phyloP scores from a whole-genome alignment of 92 coral and sea anemone species.

The Phenganax stokvisi region DNA sequence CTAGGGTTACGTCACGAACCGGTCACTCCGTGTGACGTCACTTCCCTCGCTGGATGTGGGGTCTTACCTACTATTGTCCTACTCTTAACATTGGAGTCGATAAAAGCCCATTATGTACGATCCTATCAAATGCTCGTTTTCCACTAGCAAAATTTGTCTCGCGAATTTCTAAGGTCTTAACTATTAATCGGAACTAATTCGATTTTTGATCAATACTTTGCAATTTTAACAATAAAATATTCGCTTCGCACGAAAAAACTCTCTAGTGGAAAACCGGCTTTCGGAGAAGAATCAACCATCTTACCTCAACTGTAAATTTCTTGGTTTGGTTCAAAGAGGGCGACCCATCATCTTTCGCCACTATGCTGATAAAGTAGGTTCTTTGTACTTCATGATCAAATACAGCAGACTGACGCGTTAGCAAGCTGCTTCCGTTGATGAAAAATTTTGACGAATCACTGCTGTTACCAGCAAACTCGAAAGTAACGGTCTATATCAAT shows the following conservation, averaged over 20 bases:
- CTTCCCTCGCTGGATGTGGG: no score
- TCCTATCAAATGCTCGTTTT: no score
- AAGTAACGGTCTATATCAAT: neutral
- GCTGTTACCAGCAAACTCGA: conserved; percentile 17
- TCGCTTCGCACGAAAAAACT: neutral
- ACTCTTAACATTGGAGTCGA: no score
- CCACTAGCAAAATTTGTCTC: no score
- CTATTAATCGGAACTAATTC: no score
- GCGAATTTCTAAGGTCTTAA: no score
- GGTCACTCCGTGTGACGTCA: no score
- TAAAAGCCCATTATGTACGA: no score
- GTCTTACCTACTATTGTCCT: no score
- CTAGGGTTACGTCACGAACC: no score
- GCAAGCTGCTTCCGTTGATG: conserved; percentile 56
- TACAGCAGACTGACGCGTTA: conserved; percentile 41
- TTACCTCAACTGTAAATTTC: conserved; percentile 56
- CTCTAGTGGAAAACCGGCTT: no score
- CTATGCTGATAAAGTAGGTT: conserved; percentile 55
- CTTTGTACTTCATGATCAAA: conserved; percentile 64
- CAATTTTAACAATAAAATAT: neutral
- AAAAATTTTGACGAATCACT: conserved; percentile 48
- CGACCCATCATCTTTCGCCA: conserved; percentile 70
- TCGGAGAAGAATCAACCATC: neutral
- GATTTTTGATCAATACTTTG: no score
- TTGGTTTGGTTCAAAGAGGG: conserved; percentile 61